Evolutionary conservation across 2,888 invertebrate species (phyloP).

Genomic region (Leucania comma): DNA sequence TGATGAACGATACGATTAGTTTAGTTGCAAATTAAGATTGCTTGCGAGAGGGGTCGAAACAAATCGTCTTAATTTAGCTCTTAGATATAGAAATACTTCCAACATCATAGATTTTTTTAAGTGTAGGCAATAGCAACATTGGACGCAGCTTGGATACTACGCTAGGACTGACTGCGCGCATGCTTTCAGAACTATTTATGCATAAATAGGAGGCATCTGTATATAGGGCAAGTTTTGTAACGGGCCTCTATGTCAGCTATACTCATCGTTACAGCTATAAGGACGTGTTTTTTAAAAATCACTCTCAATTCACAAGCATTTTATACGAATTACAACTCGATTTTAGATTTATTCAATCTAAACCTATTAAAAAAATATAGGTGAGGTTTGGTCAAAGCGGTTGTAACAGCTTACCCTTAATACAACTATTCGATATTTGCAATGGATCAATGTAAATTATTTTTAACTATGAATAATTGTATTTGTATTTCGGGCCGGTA

Average conservation of each 20-base stretch:
- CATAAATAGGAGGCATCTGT: neutral
- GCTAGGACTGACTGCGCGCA: constrained; percentile 17
- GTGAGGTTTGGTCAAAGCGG: neutral
- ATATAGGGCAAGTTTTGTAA: neutral
- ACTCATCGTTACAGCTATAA: neutral
- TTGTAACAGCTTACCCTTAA: neutral
- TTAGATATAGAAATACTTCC: constrained; percentile 22
- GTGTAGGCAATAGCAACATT: constrained; percentile 17
- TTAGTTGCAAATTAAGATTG: constrained; percentile 42
- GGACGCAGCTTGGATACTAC: constrained; percentile 8
- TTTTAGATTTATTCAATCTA: neutral
- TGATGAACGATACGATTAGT: constrained; percentile 33
- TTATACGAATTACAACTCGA: neutral
- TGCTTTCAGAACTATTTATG: constrained; percentile 10
- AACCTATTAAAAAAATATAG: neutral
- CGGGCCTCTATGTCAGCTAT: neutral
- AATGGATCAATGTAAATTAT: neutral
- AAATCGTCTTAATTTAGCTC: constrained; percentile 20
- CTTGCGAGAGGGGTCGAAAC: constrained; percentile 24
- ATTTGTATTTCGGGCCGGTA: too few relatives aligned
- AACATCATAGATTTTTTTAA: neutral
- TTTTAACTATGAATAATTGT: neutral
- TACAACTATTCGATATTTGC: neutral
- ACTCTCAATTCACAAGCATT: too few relatives aligned
- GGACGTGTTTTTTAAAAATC: neutral